Evolutionary conservation across 2,888 invertebrate genomes (phyloP), one percentile per base, ranked within the genome.

Genomic region (Brachypterus glaber): DNA sequence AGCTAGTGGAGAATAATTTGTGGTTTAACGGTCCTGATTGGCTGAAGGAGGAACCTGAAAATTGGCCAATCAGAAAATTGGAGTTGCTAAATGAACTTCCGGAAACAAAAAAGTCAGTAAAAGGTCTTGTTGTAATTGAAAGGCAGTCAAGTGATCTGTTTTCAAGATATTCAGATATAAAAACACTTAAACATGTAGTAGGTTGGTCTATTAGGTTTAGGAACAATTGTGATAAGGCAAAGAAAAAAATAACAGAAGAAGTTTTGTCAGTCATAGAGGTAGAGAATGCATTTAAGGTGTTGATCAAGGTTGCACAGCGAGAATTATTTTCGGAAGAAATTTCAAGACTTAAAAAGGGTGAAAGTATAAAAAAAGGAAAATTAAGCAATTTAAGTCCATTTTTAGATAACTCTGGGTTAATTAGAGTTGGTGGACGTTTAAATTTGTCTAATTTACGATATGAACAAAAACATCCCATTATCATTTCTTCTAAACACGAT

Each of bases 351-450:
- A 2, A 17, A 3, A 30, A 36, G n/a, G 8, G 11, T 5, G 30
- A 30, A 12, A 2, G 11, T 3, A 4, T 33, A 24, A 33, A 11
- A 12, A 33, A 16, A 2, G 17, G 31, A 31, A 35, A 39, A 31
- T 25, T 45, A 18, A 24, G 31, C 32, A 17, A 17, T 16, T 27
- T 48, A 29, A 41, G 29, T 35, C 40, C 45, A 14, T 47, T 47
- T 40, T 24, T 48, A 8, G 46, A 45, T 17, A 21, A 37, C 8
- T n/a, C 35, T 7, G 43, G 40, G 12, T 33, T 49, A 29, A 31
- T 47, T 7, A 32, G 43, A 16, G 47, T 49, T 15, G 49, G 47
- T n/a, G 45, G 48, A 12, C 25, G 45, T 21, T 37, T 43, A 21
- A 17, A 30, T 11, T 16, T 37, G 8, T 39, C 44, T 7, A 17